Conservation (phyloP, 2,113 vertebrate species). For the Connochaetes taurinus region DNA sequence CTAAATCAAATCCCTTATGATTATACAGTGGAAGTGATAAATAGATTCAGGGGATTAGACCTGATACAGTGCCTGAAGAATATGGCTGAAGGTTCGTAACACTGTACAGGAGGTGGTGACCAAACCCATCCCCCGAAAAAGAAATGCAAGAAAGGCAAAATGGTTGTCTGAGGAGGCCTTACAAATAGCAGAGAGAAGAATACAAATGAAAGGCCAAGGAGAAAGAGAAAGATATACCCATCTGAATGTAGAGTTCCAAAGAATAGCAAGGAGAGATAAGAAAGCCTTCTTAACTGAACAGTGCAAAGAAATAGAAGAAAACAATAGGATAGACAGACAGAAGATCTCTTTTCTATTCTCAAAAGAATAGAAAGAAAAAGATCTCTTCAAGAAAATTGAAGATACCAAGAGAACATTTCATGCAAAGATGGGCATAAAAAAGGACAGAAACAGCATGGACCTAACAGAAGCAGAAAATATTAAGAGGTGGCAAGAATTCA, state of each 20-base stretch:
- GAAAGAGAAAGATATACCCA: not conserved
- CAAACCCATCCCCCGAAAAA: not conserved
- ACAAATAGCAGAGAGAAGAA: not conserved
- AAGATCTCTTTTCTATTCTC: not conserved
- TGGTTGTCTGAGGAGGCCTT: not conserved
- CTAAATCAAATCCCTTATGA: not conserved
- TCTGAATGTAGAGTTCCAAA: not conserved
- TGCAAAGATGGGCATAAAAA: not conserved
- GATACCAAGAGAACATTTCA: not conserved
- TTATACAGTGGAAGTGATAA: not conserved
- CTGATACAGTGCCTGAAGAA: not conserved
- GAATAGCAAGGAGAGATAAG: not conserved
- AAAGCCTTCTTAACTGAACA: not conserved
- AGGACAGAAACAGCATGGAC: not conserved
- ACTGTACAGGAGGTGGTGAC: not conserved
- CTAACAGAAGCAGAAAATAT: not conserved
- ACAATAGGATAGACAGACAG: not conserved
- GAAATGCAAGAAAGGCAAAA: not conserved
- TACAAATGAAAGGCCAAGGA: not conserved
- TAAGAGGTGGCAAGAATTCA: not conserved
- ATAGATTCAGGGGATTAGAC: not conserved
- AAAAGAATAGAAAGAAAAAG: not conserved
- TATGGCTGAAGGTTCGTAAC: not conserved
- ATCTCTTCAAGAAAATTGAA: not conserved
- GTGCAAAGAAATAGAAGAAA: not conserved